Evolutionary conservation across 2,797 vertebrate genomes (phyloP), one percentile per base, ranked within the genome.

Genomic region (Gobionotothen gibberifrons): DNA sequence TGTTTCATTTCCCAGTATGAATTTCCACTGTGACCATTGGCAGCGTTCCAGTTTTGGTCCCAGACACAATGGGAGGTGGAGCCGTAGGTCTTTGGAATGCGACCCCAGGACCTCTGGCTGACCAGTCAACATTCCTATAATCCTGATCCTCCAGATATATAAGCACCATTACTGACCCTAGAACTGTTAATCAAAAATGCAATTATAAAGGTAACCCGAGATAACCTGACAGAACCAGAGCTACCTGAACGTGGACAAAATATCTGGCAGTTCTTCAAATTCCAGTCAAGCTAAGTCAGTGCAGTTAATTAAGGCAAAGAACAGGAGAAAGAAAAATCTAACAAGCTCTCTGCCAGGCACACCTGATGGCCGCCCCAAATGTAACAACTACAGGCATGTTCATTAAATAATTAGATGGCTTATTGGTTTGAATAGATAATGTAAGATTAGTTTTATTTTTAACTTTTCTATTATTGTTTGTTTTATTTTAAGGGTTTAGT

Each of bases 1-100:
- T 64, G 72, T 89, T 26, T 87, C 46, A 77, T 87, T 89, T 91
- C 87, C 87, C 83, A 81, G 84, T 87, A 74, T 52, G 76, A 72
- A 74, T 88, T 87, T 87, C 74, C 61, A 57, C 51, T 15, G 46
- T 68, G 26, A 21, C 2, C 44, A 7, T 36, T 81, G 87, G 81
- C 86, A 42, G 9, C 1, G 15, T 70, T 84, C 87, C 88, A 88
- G 79, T 85, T 88, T 80, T 62, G 60, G 58, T 43, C 52, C 40
- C 72, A 54, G 84, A 92, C 92, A 95, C 95, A 95, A 95, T 95
- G 86, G 93, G 89, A 92, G 94, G 93, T 84, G 93, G 93, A 92
- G 92, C 90, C 72, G 0, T 51, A 60, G 88, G 70, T 86, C 84
- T 93, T 78, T 91, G 93, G 93, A 92, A 94, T 95, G 92, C 92